Evolutionary conservation across 2,797 vertebrate genomes (phyloP), one percentile per base, ranked within the genome.

Genomic region (Garrulus glandarius): DNA sequence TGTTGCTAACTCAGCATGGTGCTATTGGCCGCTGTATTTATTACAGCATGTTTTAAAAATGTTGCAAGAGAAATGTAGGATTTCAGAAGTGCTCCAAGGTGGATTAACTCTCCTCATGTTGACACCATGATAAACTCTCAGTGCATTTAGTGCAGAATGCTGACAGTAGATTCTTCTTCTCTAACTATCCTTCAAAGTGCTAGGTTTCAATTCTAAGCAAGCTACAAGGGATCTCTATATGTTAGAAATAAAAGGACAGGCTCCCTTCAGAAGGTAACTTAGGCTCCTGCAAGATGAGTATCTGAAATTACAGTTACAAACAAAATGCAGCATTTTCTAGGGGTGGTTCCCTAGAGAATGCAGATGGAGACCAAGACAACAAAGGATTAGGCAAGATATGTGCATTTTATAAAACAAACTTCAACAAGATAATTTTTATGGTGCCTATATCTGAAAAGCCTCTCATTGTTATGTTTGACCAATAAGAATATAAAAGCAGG

Each of bases 1-100:
- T 91, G 77, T 72, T 92, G 91, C 89, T 93, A 84, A 77, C 67
- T 95, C 95, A 95, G 90, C 93, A 87, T n/a, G 32, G 30, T 91
- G 43, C 34, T 85, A 41, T 68, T 93, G 77, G 70, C 34, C 7
- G 1, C 74, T 87, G 44, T 63, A 49, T 92, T 94, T 94, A 82
- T 81, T 94, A 88, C 22, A 63, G 11, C 23, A 15, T 34, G 59
- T 63, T 92, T 94, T 94, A 6, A 72, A 92, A 94, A 84, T 0
- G 2, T 72, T 76, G 55, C 59, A 87, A 71, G 87, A 88, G n/a
- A 93, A 95, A 71, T 56, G 80, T 61, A 59, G 59, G 70, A 82
- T 93, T 96, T 92, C 83, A 87, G 52, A 91, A 92, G 55, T 72
- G 69, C 46, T 94, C 41, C 67, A 67, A 80, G 86, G 79, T 81